Conservation (phyloP, 2,797 vertebrate species). For the Halcyon smyrnensis region DNA sequence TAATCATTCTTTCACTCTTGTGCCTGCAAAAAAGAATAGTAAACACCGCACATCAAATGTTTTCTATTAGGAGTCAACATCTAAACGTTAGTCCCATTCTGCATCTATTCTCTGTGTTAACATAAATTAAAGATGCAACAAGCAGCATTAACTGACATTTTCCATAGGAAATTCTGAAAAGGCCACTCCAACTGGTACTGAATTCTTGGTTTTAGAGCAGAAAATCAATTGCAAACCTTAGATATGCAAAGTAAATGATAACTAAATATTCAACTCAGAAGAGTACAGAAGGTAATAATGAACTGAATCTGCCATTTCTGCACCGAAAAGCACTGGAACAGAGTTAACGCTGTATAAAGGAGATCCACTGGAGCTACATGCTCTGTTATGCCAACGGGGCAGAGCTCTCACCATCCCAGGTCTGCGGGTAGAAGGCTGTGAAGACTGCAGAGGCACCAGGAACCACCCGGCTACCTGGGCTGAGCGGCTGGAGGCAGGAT, state of each 20-base stretch:
- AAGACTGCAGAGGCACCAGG: background rate
- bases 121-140: background rate
- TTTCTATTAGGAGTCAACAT: background rate
- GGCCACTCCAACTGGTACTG: background rate
- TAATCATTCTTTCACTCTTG: background rate
- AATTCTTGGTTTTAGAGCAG: background rate
- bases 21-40: background rate
- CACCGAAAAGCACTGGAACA: background rate
- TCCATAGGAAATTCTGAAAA: background rate
- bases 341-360: fast-evolving
- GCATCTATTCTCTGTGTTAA: background rate
- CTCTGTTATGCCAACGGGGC: background rate
- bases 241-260: background rate
- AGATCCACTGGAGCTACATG: background rate
- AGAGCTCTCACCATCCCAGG: background rate
- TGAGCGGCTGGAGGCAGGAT: background rate
- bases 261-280: fast-evolving
- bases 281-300: background rate
- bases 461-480: fast-evolving
- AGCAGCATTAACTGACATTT: background rate
- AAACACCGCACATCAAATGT: background rate
- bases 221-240: background rate
- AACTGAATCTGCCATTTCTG: background rate
- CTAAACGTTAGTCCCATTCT: background rate
- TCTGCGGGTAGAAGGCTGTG: background rate